Base-by-base conservation (phyloP, 2,797 vertebrate genomes). In the Intellagama lesueurii region DNA sequence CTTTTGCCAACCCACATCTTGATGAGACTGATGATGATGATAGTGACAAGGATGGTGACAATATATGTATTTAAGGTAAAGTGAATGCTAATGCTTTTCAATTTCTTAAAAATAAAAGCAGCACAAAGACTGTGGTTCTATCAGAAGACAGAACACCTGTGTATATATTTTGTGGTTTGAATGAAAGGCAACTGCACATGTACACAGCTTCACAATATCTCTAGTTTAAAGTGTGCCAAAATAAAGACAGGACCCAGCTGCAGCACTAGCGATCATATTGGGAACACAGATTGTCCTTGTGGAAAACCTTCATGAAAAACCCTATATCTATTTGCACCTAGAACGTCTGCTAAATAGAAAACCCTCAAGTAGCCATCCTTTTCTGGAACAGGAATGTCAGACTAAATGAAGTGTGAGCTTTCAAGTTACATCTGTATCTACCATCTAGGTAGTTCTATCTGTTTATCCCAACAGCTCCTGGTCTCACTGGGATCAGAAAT, bases 211-310 rank as follows among this genome's bases (percentile, higher is more conserved):
- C 88, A 92, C 66, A 80, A 44, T 83, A 92, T 92, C 92, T 91
- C 91, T 82, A 88, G 66, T 76, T 92, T 86, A 91, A 5, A 95
- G 94, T 94, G 89, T 93, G 92, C 60, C 93, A 87, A 94, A 94
- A 95, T 93, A 92, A 94, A 92, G 87, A 92, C 83, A 81, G 90
- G 85, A 85, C 90, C 89, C 94, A 94, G 91, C 93, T 94, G 93
- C 3, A 19, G 77, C 83, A 85, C 91, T 91, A 91, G 84, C 86
- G 90, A 94, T 92, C 69, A 91, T 94, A 93, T 47, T 87, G 92
- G 91, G 92, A 93, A 93, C 85, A 85, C 44, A 93, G 93, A 95
- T 90, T 87, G 92, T 94, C 92, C 85, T 86, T 95, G 87, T 93
- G 91, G 92, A 95, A 91, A 85, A 87, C 87, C 83, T 69, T 92